Conservation (phyloP, 2,888 invertebrate species). For the Candidula unifasciata region DNA sequence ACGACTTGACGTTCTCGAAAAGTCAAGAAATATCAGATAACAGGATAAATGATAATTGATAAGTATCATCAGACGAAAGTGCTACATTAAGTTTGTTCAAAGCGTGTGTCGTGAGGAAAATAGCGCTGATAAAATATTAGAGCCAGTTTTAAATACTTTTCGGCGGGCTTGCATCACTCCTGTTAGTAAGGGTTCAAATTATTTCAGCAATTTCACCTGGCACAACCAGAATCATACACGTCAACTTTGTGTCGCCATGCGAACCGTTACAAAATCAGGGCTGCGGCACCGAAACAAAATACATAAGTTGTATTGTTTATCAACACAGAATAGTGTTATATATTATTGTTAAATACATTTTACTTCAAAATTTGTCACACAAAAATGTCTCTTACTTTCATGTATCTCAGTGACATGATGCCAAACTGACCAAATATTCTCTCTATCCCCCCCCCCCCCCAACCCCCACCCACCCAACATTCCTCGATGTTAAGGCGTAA, state of each 20-base stretch:
- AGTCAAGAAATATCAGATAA: too few relatives aligned
- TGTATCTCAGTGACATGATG: too few relatives aligned
- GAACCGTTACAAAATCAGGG: slow-evolving; percentile 1
- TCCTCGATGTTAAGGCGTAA: too few relatives aligned
- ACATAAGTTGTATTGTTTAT: not conserved
- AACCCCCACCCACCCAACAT: too few relatives aligned
- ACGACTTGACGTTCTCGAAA: too few relatives aligned
- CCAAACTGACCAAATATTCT: too few relatives aligned
- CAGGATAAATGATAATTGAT: too few relatives aligned
- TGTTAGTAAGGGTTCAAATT: not conserved
- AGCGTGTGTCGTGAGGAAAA: not conserved
- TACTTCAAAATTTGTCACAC: not conserved
- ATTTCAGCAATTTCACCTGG: slow-evolving; percentile 28
- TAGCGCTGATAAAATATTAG: not conserved
- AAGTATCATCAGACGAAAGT: not conserved
- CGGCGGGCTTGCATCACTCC: slow-evolving; percentile 48
- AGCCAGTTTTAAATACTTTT: not conserved
- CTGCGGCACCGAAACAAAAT: slow-evolving; percentile 6
- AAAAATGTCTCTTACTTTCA: too few relatives aligned
- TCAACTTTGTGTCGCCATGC: slow-evolving; percentile 30
- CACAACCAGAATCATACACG: slow-evolving; percentile 33
- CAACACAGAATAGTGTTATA: not conserved
- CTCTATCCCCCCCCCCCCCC: too few relatives aligned
- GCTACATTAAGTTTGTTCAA: not conserved
- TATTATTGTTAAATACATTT: not conserved